These are phyloP conservation scores for Ericerus pela DNA, from an alignment of 1,140 invertebrate genomes.

Conservation along the genomic window DNA sequence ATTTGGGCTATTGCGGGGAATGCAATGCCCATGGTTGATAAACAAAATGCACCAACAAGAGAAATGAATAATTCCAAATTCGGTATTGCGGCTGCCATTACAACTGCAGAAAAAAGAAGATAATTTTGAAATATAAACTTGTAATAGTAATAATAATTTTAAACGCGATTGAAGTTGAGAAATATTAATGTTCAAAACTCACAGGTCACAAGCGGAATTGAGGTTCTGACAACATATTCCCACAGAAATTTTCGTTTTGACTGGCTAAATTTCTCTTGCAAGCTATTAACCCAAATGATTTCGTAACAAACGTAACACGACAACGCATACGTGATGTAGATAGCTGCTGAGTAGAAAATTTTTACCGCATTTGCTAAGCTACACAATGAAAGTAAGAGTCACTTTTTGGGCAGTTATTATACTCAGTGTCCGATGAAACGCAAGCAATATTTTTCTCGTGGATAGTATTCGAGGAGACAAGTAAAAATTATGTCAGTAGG, in stretches of 20 bases:
- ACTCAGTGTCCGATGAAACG: no score
- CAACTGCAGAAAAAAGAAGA: constrained; percentile 40
- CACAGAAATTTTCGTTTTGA: constrained; percentile 33
- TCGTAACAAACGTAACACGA: constrained; percentile 81
- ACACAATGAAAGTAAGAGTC: constrained; percentile 27
- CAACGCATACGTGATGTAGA: constrained; percentile 69
- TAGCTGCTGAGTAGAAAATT: constrained; percentile 58
- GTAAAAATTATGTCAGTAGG: no score
- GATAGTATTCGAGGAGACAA: no score
- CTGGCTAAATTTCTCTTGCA: constrained; percentile 30
- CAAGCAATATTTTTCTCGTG: no score
- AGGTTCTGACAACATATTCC: constrained; percentile 51
- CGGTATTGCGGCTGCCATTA: constrained; percentile 59
- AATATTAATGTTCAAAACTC: constrained; percentile 33
- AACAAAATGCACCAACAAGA: constrained; percentile 68
- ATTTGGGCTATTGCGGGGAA: constrained; percentile 70
- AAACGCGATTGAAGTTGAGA: background rate
- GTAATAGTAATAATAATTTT: background rate
- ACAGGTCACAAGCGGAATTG: constrained; percentile 60
- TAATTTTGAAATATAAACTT: background rate
- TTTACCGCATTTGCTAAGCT: constrained; percentile 58
- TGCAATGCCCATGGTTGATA: constrained; percentile 62
- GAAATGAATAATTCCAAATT: constrained; percentile 72
- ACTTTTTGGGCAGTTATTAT: no score
- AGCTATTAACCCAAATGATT: constrained; percentile 63